Evolutionary conservation across 2,113 vertebrate species (phyloP).

Genomic region (Benitochromis conjunctus): DNA sequence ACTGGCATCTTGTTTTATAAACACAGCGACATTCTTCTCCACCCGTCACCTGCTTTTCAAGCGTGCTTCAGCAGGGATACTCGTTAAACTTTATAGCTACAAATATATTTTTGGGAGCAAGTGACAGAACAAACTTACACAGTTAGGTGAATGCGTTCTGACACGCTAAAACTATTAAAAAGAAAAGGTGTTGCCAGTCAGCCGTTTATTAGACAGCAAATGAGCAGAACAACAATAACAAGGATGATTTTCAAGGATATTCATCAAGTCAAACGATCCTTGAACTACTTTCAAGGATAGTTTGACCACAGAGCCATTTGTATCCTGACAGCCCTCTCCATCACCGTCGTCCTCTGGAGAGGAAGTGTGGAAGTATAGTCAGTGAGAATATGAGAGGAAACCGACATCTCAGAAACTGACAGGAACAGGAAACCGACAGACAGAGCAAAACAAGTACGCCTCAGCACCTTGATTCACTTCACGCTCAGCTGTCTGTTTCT

Average conservation of each 20-base stretch:
- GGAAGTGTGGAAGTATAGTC: too few species aligned
- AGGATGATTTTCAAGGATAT: background rate
- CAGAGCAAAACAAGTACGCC: background rate
- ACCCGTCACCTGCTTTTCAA: background rate
- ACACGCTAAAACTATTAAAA: background rate
- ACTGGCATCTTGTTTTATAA: background rate
- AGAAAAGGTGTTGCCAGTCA: background rate
- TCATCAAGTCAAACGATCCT: background rate
- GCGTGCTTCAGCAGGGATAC: background rate
- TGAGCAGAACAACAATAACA: background rate
- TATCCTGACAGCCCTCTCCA: slow-evolving; percentile 22
- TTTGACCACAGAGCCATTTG: background rate
- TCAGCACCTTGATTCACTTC: background rate
- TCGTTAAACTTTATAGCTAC: background rate
- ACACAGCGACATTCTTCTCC: background rate
- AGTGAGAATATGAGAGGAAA: slow-evolving; percentile 53
- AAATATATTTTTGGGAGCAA: background rate
- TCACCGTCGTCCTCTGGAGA: slow-evolving; percentile 15
- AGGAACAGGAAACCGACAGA: slow-evolving; percentile 50
- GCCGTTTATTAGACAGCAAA: background rate
- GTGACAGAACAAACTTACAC: background rate
- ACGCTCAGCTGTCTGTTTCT: background rate
- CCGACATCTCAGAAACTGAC: slow-evolving; percentile 12
- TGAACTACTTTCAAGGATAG: background rate
- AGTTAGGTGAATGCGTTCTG: background rate